phyloP scores from a whole-genome alignment of 1,140 invertebrate genomes.

The Radopholus similis region DNA sequence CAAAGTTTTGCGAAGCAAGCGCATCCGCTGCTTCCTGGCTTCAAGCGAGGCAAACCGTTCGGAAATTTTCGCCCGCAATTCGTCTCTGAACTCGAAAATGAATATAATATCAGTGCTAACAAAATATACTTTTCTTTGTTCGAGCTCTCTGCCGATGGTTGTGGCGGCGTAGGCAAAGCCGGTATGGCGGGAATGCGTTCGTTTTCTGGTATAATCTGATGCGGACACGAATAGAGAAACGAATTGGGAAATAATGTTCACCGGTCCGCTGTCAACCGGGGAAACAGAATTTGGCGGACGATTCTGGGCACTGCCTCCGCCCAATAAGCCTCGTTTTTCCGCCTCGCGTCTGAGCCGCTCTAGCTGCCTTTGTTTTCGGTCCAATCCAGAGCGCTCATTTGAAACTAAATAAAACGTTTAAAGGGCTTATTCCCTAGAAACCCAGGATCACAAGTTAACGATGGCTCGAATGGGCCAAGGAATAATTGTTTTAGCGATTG shows the following conservation, averaged over 20 bases:
- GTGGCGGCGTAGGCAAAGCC: not conserved
- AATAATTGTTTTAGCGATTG: not conserved
- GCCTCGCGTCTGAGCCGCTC: constrained; percentile 26
- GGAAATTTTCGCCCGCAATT: constrained; percentile 27
- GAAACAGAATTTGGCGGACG: not conserved
- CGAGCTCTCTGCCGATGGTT: not conserved
- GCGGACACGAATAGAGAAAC: not conserved
- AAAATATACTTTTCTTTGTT: constrained; percentile 6
- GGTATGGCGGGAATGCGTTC: constrained; percentile 12
- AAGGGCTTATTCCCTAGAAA: not conserved
- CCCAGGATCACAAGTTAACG: not conserved
- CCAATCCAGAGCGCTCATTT: constrained; percentile 6
- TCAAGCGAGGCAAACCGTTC: constrained; percentile 28
- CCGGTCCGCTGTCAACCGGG: not conserved
- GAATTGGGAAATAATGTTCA: not conserved
- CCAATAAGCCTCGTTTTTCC: constrained; percentile 12
- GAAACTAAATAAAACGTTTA: constrained; percentile 25
- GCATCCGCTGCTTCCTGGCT: constrained; percentile 31
- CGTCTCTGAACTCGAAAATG: constrained; percentile 15
- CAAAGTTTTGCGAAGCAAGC: constrained; percentile 16
- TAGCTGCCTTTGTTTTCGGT: constrained; percentile 27
- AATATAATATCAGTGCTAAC: constrained; percentile 1
- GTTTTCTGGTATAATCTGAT: not conserved
- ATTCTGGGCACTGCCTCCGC: not conserved
- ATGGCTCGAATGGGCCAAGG: not conserved